Evolutionary conservation across 2,113 vertebrate genomes (phyloP), one percentile per base, ranked within the genome.

Genomic region (Sigmodon hispidus): DNA sequence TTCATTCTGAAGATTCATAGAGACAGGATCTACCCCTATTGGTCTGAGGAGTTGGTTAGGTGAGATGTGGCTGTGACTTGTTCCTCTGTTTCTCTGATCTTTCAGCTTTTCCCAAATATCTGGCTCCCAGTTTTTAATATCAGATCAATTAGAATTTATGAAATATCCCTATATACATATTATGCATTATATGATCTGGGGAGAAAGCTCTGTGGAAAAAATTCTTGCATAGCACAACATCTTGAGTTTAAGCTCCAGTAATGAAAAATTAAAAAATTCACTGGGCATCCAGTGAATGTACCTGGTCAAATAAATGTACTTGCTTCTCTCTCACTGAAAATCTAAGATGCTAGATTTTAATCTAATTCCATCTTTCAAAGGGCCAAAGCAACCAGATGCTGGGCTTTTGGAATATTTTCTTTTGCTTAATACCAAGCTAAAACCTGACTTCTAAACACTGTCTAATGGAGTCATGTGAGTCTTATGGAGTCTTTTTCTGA

Each of bases 401-500:
- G 65, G 48, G 36, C 76, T 97, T 96, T 93, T 24, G 70, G 61
- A 73, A 92, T 43, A 81, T 86, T 77, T 94, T 84, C 48, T 95
- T 96, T 57, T 92, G 57, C 43, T 88, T 83, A 95, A 96, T 92
- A 95, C 85, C 50, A 96, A 95, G 55, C 72, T 24, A 31, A 88
- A 73, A 48, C 26, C 22, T 34, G 69, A n/a, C 94, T 89, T 81
- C 22, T 90, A 92, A 94, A 86, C 75, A 67, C 34, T 63, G 24
- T 87, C 89, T 95, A 69, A 77, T 55, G 61, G 59, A 96, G 91
- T 81, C 88, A 43, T 40, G 40, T 70, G 48, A 89, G 26, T 36
- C 83, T 7, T 95, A 7, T 76, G 24, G 55, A 43, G n/a, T 63
- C 91, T 87, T 91, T 88, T 97, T 90, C 87, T 85, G 45, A 94